These are phyloP conservation scores for Tetropium fuscum DNA, from an alignment of 2,888 invertebrate genomes.

Conservation along the genomic window DNA sequence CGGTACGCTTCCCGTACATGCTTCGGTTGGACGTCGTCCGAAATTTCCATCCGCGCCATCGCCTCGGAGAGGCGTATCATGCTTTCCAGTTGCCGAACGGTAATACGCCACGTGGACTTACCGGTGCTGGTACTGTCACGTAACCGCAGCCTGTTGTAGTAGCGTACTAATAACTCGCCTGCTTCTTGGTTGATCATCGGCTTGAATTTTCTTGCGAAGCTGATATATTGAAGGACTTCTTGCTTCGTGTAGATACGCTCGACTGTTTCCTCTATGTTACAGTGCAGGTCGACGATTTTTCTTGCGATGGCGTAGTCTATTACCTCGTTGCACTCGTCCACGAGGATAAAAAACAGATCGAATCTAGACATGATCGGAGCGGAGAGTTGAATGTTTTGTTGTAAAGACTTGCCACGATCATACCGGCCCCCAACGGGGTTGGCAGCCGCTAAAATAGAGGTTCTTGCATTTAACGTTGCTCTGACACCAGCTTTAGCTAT, in stretches of 20 bases:
- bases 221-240: slow-evolving; percentile 95
- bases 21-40: slow-evolving; percentile 84
- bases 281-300: slow-evolving; percentile 95
- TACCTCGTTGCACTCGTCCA: slow-evolving; percentile 96
- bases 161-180: slow-evolving; percentile 80
- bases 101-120: slow-evolving; percentile 93
- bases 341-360: slow-evolving; percentile 97
- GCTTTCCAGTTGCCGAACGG: slow-evolving; percentile 95
- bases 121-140: slow-evolving; percentile 75
- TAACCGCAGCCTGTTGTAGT: slow-evolving; percentile 89
- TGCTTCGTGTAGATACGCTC: slow-evolving; percentile 88
- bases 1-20: slow-evolving; percentile 93
- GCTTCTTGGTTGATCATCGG: slow-evolving; percentile 88
- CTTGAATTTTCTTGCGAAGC: slow-evolving; percentile 95
- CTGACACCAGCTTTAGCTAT: slow-evolving; percentile 96
- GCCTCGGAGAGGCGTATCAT: slow-evolving; percentile 97
- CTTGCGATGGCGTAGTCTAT: slow-evolving; percentile 97
- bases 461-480: slow-evolving; percentile 96
- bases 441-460: slow-evolving; percentile 97
- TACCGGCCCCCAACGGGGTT: slow-evolving; percentile 96
- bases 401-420: slow-evolving; percentile 92
- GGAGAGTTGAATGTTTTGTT: slow-evolving; percentile 92
- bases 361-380: slow-evolving; percentile 99
- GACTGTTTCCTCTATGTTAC: slow-evolving; percentile 82
- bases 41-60: slow-evolving; percentile 96